phyloP scores from a whole-genome alignment of 2,888 invertebrate genomes.

The Priocnemis perturbator region DNA sequence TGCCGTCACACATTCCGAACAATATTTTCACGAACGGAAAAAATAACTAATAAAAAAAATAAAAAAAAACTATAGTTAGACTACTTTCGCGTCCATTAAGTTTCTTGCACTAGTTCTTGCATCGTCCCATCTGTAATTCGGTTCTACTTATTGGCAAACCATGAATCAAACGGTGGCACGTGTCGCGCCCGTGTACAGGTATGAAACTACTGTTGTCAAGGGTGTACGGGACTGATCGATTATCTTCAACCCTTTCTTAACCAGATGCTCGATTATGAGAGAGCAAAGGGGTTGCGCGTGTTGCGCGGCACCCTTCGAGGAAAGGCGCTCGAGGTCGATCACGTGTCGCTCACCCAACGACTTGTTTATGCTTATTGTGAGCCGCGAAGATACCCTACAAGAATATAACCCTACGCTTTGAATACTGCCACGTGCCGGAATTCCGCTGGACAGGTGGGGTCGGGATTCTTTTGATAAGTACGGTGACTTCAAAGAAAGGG shows the following conservation, averaged over 20 bases:
- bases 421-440: conserved; percentile 57
- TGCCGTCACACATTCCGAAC: too few relatives aligned
- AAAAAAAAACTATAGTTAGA: too few relatives aligned
- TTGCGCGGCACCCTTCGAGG: conserved; percentile 52
- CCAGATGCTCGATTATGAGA: conserved; percentile 53
- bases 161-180: conserved; percentile 38
- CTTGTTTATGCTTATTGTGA: conserved; percentile 65
- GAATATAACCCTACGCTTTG: conserved; percentile 47
- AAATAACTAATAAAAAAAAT: too few relatives aligned
- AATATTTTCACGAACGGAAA: too few relatives aligned
- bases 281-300: conserved; percentile 48
- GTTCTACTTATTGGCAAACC: not conserved
- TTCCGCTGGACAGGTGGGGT: conserved; percentile 48
- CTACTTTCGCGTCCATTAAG: too few relatives aligned
- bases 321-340: conserved; percentile 58
- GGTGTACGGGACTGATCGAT: conserved; percentile 58
- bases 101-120: too few relatives aligned
- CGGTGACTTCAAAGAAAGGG: too few relatives aligned
- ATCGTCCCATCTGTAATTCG: too few relatives aligned
- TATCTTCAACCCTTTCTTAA: conserved; percentile 64
- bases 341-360: conserved; percentile 59
- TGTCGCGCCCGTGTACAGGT: conserved; percentile 49
- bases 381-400: conserved; percentile 59
- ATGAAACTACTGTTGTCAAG: conserved; percentile 39
- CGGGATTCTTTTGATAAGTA: too few relatives aligned